Evolutionary conservation across 1,140 invertebrate species (phyloP), one percentile per base, ranked within the genome.

Genomic region (Drosophila sp.): DNA sequence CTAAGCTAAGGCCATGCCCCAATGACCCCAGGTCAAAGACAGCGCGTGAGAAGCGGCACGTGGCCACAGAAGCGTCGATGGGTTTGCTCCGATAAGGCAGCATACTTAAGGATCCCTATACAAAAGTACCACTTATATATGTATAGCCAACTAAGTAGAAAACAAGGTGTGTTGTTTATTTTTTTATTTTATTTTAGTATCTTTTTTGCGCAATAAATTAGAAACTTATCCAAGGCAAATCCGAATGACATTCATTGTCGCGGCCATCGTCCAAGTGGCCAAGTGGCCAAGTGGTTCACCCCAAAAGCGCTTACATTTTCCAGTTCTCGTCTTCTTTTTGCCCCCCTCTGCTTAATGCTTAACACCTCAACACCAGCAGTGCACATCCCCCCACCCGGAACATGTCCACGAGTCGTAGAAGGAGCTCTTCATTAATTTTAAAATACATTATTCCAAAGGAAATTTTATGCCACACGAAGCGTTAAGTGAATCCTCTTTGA

Each of bases 191-290:
- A n/a, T n/a, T n/a, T n/a, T n/a, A n/a, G n/a, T n/a, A n/a, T 48
- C 29, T 5, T 83, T 57, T 58, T 66, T 74, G 82, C 83, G 78
- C 79, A 87, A 87, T 87, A 89, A 89, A 89, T 82, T 82, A 82
- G 64, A 87, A 79, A 89, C 82, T 89, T 87, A 89, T 89, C 82
- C 82, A 89, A 62, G 48, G 63, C 67, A 82, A 87, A 86, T 86
- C 78, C 75, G 67, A 87, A 78, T 81, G 82, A 87, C 82, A 86
- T 87, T 86, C 82, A 86, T 86, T 81, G 81, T 43, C 61, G 65
- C 56, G 14, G 58, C 57, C 16, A 40, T 21, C 25, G 18, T 43
- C 29, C 57, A 59, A 50, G n/a, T 43, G 64, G 21, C 54, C 57
- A 61, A 38, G 32, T 25, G 78, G 69, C 69, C 74, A 77, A 74